Percentiles rank a stretch among this genome's conserved stretches.
These are phyloP conservation scores for Carassius auratus DNA, from an alignment of 2,113 vertebrate genomes.

Conservation along the genomic window DNA sequence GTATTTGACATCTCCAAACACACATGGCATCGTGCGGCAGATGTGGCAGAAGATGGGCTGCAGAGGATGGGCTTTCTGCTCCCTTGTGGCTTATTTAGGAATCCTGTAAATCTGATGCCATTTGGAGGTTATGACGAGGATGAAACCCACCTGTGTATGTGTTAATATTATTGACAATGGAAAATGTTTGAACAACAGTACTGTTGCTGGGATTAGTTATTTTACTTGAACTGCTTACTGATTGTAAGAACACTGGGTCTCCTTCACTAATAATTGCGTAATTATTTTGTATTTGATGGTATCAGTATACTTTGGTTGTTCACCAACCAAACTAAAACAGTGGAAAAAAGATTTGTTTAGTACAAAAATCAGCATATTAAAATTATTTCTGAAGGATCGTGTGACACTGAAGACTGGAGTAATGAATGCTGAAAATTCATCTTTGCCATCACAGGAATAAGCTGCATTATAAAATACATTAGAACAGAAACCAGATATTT, in stretches of 20 bases:
- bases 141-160: background rate
- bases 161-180: conserved; percentile 5
- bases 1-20: conserved; percentile 77
- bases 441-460: background rate
- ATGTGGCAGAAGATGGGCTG: conserved; percentile 67
- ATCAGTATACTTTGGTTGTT: background rate
- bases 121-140: conserved; percentile 57
- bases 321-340: background rate
- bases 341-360: background rate
- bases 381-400: background rate
- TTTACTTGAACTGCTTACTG: background rate
- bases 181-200: background rate
- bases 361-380: background rate
- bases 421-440: background rate
- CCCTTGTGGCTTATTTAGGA: conserved; percentile 53
- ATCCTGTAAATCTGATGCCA: conserved; percentile 54
- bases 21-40: conserved; percentile 63
- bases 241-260: background rate
- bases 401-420: background rate
- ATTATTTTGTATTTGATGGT: too few species aligned
- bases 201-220: background rate
- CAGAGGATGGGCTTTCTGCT: conserved; percentile 67
- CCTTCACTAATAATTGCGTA: background rate
- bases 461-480: background rate
- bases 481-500: background rate